Base-by-base conservation (phyloP, 2,113 vertebrate species). In the Periophthalmus modestus region DNA sequence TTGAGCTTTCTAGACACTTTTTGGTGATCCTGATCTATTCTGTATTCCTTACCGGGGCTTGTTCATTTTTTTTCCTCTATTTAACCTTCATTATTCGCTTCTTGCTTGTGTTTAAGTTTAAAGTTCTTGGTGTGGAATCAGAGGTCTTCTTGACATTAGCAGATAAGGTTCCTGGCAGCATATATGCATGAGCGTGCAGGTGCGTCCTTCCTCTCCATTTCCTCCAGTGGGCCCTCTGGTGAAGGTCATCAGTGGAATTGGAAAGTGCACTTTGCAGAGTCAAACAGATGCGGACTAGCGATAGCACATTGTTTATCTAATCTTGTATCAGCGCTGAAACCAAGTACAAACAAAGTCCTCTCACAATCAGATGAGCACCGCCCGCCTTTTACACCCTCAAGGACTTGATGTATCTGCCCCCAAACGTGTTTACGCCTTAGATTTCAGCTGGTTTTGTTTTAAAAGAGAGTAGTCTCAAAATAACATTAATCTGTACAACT, bases 211-310 rank as follows among this genome's bases (percentile, higher is more conserved):
- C 54, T 54, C 71, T 78, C 43, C 70, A 74, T 81, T 77, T 79
- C 39, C 62, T 74, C 57, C 69, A 74, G 68, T 83, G 67, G 71
- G 72, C 69, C 81, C 78, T 78, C 77, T 74, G 3, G 70, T 77
- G 89, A 93, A 93, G 92, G 93, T 93, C 91, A 91, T 88, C 90
- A 86, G 80, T 89, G 76, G 92, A 91, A 93, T 91, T 86, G 88
- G 84, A 91, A 92, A 91, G 88, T 90, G 87, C 83, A 89, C 85
- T 90, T 89, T 85, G 89, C 81, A 69, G 88, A 92, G 81, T 87
- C 80, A 85, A 88, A 85, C 84, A 86, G 93, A 94, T 94, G 87
- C 85, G 84, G 83, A 75, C 77, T 66, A 63, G 79, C 84, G 92
- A 93, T 94, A 92, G 81, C 69, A 72, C 82, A 78, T 72, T 83